phyloP scores from a whole-genome alignment of 2,888 invertebrate genomes.

The Cinara cedri region DNA sequence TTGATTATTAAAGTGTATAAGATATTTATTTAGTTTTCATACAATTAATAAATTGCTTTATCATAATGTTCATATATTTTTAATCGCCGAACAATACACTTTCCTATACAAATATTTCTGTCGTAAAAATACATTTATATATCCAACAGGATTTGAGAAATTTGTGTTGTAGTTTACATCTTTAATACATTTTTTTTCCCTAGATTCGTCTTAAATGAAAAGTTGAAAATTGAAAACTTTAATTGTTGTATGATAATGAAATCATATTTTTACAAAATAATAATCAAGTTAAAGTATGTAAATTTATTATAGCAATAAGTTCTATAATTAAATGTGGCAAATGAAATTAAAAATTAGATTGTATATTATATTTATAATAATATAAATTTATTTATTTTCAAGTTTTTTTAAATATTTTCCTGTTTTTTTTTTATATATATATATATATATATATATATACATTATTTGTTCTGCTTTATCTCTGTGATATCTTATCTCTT shows the following conservation, averaged over 20 bases:
- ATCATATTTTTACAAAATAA: background rate
- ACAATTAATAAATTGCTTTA: background rate
- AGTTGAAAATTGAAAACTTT: too few species aligned
- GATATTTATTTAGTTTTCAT: background rate
- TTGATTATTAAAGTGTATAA: background rate
- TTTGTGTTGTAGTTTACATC: background rate
- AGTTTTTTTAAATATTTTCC: background rate
- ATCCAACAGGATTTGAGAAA: background rate
- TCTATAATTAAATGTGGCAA: background rate
- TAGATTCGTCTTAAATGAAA: too few species aligned
- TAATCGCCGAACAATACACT: too few species aligned
- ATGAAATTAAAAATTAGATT: background rate
- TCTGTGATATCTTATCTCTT: background rate
- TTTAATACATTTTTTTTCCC: too few species aligned
- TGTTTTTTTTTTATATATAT: too few species aligned
- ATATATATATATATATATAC: too few species aligned
- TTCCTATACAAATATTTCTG: too few species aligned
- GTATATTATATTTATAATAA: background rate
- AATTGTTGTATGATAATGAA: slow-evolving; percentile 1
- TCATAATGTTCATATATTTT: too few species aligned
- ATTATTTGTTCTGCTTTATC: background rate
- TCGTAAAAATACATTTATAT: background rate
- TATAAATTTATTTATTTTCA: slow-evolving; percentile 3
- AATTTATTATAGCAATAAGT: slow-evolving; percentile 4
- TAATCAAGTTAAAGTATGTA: background rate